Evolutionary conservation across 2,888 invertebrate genomes (phyloP).

Genomic region (Emmelina monodactyla): DNA sequence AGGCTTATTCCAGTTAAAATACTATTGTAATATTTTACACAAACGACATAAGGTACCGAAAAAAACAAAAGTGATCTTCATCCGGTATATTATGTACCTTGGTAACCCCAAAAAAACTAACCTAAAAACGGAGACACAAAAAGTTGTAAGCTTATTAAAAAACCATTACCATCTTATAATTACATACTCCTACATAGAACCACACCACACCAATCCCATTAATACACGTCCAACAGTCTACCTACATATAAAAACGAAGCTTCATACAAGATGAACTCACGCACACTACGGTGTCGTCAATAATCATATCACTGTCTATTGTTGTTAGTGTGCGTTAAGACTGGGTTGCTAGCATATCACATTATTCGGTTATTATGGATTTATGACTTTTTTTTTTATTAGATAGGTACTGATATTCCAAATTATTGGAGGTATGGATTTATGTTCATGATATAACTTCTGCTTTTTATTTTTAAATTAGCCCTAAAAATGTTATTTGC

Average conservation of each 20-base stretch:
- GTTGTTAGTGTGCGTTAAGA: slow-evolving; percentile 17
- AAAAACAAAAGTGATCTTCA: neutral
- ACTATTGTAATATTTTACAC: slow-evolving; percentile 9
- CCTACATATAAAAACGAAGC: slow-evolving; percentile 25
- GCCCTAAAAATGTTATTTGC: too few relatives aligned
- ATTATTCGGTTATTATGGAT: too few relatives aligned
- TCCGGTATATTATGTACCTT: neutral
- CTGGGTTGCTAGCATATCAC: slow-evolving; percentile 16
- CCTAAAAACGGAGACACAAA: slow-evolving; percentile 23
- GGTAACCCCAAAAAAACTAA: neutral
- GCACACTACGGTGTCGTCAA: slow-evolving; percentile 8
- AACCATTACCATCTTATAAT: slow-evolving; percentile 57
- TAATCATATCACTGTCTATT: slow-evolving; percentile 2
- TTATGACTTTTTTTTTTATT: too few relatives aligned
- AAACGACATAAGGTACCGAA: too few relatives aligned
- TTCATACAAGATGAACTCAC: slow-evolving; percentile 29
- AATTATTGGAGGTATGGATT: too few relatives aligned
- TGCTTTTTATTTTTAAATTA: too few relatives aligned
- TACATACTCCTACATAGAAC: slow-evolving; percentile 55
- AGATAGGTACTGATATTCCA: too few relatives aligned
- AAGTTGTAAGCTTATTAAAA: slow-evolving; percentile 52
- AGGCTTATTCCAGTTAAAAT: too few relatives aligned
- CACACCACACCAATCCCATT: slow-evolving; percentile 49
- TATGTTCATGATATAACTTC: too few relatives aligned
- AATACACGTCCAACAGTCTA: slow-evolving; percentile 40